Base-by-base conservation (phyloP, 2,113 vertebrate species). In the Amblyornis subalaris region DNA sequence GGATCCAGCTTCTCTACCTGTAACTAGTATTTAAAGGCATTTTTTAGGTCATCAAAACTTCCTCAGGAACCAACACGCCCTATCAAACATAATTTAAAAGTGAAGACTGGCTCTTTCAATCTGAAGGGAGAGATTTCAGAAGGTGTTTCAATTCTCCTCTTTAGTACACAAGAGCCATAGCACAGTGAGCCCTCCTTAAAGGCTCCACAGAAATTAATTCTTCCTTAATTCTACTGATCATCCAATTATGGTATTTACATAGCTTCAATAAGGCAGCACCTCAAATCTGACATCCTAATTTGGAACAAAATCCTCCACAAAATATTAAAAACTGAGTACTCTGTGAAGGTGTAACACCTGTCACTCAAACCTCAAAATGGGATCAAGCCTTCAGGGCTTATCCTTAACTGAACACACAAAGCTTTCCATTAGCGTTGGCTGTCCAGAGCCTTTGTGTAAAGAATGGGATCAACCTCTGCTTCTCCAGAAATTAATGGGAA, bases 331-430 rank as follows among this genome's bases (percentile, higher is more conserved):
- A 77, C 13, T 29, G 19, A 62, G 19, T 21, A n/a, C n/a, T 88
- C 74, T 0, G 0, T 1, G 9, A 40, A 60, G 42, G 19, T 2
- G 0, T 20, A 61, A 51, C 28, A 22, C 51, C 58, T 58, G 17
- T 38, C 84, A 44, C 1, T 3, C 35, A 66, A 65, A 82, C 25
- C 86, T 89, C 81, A 73, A 76, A 22, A 25, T 1, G 3, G 47
- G n/a, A 79, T 77, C 42, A n/a, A 80, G 62, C 12, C 54, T 69
- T 88, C 5, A 1, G 74, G 70, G 40, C 29, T 82, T 76, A 62
- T 76, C 55, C 81, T 75, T 54, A 44, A 81, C 14, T 6, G 8
- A 84, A 80, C n/a, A 44, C 7, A 33, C 36, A 81, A 92, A 90
- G 61, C n/a, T 92, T 81, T 26, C 64, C 51, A 35, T 48, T 3